Evolutionary conservation across 1,140 invertebrate genomes (phyloP).

Genomic region (Ips typographus): DNA sequence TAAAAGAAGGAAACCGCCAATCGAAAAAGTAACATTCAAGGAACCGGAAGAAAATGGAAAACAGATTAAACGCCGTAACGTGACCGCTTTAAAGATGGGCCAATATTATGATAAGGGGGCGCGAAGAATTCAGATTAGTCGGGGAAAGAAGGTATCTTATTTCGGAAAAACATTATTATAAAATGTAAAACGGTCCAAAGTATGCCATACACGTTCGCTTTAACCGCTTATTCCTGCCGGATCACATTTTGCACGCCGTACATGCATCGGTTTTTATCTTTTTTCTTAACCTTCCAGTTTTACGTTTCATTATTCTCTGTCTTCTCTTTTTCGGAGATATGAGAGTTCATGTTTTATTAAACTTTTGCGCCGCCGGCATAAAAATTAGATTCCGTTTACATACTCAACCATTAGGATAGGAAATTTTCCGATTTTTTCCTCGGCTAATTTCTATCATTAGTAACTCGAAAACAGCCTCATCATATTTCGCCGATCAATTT

Average conservation of each 20-base stretch:
- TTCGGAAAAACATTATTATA: constrained; percentile 44
- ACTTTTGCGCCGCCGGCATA: no score
- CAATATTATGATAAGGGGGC: constrained; percentile 43
- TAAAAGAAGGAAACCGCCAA: constrained; percentile 17
- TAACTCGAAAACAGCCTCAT: background rate
- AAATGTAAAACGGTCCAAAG: constrained; percentile 36
- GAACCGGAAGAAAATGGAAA: constrained; percentile 42
- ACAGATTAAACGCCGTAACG: constrained; percentile 46
- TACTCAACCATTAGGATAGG: no score
- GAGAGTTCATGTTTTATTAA: no score
- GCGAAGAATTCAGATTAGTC: constrained; percentile 42
- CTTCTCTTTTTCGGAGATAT: background rate
- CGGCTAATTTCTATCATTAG: background rate
- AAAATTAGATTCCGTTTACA: no score
- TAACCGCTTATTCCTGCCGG: constrained; percentile 33
- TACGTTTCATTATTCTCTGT: constrained; percentile 6
- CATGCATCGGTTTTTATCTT: constrained; percentile 32
- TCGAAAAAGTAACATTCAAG: constrained; percentile 18
- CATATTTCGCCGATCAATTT: constrained; percentile 6
- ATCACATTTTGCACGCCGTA: constrained; percentile 33
- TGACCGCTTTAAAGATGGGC: constrained; percentile 43
- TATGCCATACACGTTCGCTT: constrained; percentile 35
- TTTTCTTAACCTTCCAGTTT: constrained; percentile 19
- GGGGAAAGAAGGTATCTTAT: constrained; percentile 43
- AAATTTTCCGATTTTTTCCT: no score